Percentiles rank a stretch among this genome's conserved stretches.
Evolutionary conservation across 2,888 invertebrate species (phyloP).

Genomic region (Pollenia griseotomentosa): DNA sequence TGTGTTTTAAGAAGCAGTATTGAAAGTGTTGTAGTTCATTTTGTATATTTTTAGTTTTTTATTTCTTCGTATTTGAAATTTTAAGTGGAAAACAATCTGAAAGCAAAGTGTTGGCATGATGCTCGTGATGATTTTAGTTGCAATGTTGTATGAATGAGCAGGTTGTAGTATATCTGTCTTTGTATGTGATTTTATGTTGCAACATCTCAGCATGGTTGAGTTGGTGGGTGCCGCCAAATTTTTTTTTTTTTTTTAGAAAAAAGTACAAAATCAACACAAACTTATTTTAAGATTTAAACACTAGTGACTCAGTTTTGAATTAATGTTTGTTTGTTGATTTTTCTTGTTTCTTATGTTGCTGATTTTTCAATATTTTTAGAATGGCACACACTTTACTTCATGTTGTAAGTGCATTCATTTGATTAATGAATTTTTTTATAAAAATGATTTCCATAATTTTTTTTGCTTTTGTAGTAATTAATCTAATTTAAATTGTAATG

Average conservation of each 20-base stretch:
- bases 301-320: slow-evolving; percentile 59
- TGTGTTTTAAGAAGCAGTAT: slow-evolving; percentile 40
- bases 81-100: slow-evolving; percentile 42
- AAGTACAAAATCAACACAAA: slow-evolving; percentile 2
- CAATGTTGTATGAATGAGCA: background rate
- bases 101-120: slow-evolving; percentile 35
- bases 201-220: background rate
- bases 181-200: slow-evolving; percentile 19
- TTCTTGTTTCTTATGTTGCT: slow-evolving; percentile 11
- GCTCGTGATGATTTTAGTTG: slow-evolving; percentile 21
- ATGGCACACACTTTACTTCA: slow-evolving; percentile 9
- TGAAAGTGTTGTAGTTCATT: slow-evolving; percentile 33
- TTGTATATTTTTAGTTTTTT: background rate
- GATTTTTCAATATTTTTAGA: slow-evolving; percentile 48
- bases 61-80: background rate
- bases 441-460: slow-evolving; percentile 36
- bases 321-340: background rate
- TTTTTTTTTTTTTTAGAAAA: background rate
- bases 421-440: slow-evolving; percentile 27
- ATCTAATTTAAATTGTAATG: background rate
- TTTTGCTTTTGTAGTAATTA: slow-evolving; percentile 24
- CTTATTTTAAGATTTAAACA: slow-evolving; percentile 56
- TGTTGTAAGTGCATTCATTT: slow-evolving; percentile 24
- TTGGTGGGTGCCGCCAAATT: slow-evolving; percentile 55
- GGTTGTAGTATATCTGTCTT: background rate